These are phyloP conservation scores for Pseudochirops cupreus DNA, from an alignment of 2,797 vertebrate genomes.

Conservation along the genomic window DNA sequence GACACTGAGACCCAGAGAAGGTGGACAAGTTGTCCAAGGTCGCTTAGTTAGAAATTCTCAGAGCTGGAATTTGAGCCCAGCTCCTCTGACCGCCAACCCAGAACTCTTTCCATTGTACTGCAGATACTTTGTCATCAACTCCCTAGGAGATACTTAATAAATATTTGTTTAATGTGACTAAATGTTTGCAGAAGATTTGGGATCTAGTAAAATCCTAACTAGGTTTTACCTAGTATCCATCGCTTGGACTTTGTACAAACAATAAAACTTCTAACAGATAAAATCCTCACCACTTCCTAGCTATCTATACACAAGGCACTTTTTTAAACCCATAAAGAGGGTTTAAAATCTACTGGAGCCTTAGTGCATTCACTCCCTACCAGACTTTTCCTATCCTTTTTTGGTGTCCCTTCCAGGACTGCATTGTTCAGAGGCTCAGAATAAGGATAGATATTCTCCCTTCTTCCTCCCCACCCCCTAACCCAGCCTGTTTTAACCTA, in stretches of 20 bases:
- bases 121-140: not conserved
- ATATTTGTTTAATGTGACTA: not conserved
- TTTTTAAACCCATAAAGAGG: not conserved
- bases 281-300: not conserved
- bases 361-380: not conserved
- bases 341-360: not conserved
- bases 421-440: not conserved
- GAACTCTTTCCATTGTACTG: not conserved
- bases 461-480: not conserved
- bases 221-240: not conserved
- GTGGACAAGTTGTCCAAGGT: not conserved
- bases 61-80: not conserved
- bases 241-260: not conserved
- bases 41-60: not conserved
- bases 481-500: not conserved
- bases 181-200: not conserved
- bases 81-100: not conserved
- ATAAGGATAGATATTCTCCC: not conserved
- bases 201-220: not conserved
- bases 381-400: not conserved
- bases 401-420: not conserved
- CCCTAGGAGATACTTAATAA: not conserved
- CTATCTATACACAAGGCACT: not conserved
- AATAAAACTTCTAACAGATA: not conserved
- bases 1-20: not conserved